Evolutionary conservation across 2,888 invertebrate species (phyloP).

Genomic region (Cenopis cana): DNA sequence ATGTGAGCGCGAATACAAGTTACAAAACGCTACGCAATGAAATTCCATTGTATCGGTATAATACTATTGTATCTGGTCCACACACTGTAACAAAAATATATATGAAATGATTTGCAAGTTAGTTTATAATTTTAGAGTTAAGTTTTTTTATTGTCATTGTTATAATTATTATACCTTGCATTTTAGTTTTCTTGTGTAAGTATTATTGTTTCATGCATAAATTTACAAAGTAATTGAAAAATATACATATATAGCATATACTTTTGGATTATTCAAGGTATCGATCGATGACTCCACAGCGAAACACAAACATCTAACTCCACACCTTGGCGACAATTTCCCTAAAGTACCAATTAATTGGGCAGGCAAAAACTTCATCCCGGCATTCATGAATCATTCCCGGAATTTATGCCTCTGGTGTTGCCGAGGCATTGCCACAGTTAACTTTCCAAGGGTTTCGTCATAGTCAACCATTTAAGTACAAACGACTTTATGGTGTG

Average conservation of each 20-base stretch:
- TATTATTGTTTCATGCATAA: too few species aligned
- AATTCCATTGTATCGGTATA: background rate
- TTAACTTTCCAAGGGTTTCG: background rate
- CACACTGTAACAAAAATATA: background rate
- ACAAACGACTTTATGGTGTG: background rate
- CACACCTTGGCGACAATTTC: constrained; percentile 47
- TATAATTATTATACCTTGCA: too few species aligned
- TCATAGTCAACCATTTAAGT: background rate
- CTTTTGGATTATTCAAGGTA: background rate
- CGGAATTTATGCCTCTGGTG: constrained; percentile 72
- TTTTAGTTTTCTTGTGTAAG: too few species aligned
- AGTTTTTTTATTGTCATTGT: too few species aligned
- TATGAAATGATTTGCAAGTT: too few species aligned
- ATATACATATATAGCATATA: too few species aligned
- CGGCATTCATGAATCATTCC: constrained; percentile 81
- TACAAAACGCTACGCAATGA: background rate
- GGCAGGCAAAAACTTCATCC: constrained; percentile 74
- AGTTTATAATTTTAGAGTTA: too few species aligned
- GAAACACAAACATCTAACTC: constrained; percentile 46
- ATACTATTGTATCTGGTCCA: background rate
- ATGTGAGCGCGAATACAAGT: background rate
- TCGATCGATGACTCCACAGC: constrained; percentile 49
- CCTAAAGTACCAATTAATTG: constrained; percentile 75
- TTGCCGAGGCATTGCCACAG: constrained; percentile 54
- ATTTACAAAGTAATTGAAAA: too few species aligned